Conservation (phyloP, 53 echinoderm and acorn worm genomes). For the Glandiceps talaboti region DNA sequence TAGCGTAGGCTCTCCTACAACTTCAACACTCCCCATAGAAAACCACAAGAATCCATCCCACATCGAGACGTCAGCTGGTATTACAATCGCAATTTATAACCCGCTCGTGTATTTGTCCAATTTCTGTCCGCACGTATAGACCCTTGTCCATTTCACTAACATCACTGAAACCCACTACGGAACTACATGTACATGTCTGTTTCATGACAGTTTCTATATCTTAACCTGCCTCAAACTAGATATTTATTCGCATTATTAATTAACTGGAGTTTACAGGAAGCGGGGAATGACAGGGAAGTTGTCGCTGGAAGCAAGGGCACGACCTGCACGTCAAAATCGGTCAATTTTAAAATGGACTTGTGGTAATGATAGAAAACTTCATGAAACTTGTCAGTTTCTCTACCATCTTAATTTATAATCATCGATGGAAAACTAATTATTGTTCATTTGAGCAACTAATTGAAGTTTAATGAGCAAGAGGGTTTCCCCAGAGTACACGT, state of each 20-base stretch:
- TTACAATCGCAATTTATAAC: too few relatives aligned
- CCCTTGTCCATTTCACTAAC: too few relatives aligned
- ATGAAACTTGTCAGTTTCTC: neutral
- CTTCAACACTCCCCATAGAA: neutral
- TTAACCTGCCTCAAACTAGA: too few relatives aligned
- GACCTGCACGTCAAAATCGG: neutral
- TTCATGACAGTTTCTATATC: too few relatives aligned
- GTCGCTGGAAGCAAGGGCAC: neutral
- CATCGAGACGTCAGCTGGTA: too few relatives aligned
- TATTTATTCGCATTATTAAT: too few relatives aligned
- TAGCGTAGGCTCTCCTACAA: neutral
- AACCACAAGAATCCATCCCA: neutral
- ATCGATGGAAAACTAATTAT: neutral
- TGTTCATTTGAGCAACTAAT: neutral
- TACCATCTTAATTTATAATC: neutral
- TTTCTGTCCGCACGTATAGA: too few relatives aligned
- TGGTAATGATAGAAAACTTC: neutral
- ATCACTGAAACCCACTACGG: too few relatives aligned
- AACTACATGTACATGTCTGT: too few relatives aligned
- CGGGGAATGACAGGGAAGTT: too few relatives aligned
- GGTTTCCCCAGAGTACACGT: neutral
- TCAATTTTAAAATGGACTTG: neutral
- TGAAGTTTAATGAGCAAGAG: neutral
- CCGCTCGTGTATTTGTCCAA: too few relatives aligned
- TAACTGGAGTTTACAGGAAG: too few relatives aligned